Base-by-base conservation (phyloP, 2,797 vertebrate species). In the Spheniscus humboldti region DNA sequence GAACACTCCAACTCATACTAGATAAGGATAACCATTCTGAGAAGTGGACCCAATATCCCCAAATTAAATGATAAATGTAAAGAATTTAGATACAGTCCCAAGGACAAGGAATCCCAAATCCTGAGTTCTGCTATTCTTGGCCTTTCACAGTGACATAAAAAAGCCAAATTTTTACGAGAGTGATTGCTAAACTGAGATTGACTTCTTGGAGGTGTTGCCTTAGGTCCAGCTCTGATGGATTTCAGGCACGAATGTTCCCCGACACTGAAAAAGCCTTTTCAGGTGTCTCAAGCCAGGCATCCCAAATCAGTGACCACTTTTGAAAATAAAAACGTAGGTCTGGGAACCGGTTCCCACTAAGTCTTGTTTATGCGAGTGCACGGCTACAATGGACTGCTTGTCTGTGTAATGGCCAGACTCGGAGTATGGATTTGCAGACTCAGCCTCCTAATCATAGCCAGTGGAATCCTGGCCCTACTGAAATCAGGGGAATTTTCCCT, bases 251-350 rank as follows among this genome's bases (percentile, higher is more conserved):
- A 94, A 88, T 2, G 10, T 45, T 90, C 73, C 63, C 76, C 94
- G 79, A 88, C 48, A 82, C 87, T 96, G 91, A 97, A 96, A 97
- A 96, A 96, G 78, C 89, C 89, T 94, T 94, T 96, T 96, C 91
- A 94, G 75, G 69, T 94, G 68, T 78, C 91, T 90, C 86, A 81
- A 88, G 59, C 79, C 79, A 94, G 79, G 87, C 87, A 92, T 94
- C 92, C 28, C 85, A 71, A 96, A 94, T 81, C 87, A 90, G 82
- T 63, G 91, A 91, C 94, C 73, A 60, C 89, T 94, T 97, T 82
- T 92, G 91, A 97, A 97, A 96, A 94, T 80, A 90, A 96, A 96
- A 96, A 90, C 6, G 5, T 56, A 69, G 57, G 69, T 90, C 82
- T 96, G 93, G 88, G 81, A 94, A 69, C 48, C 47, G 25, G 8